Percentiles rank a stretch among this genome's conserved stretches.
These are phyloP conservation scores for Drosophila pseudoananassae DNA, from an alignment of 1,140 invertebrate genomes.

Conservation along the genomic window DNA sequence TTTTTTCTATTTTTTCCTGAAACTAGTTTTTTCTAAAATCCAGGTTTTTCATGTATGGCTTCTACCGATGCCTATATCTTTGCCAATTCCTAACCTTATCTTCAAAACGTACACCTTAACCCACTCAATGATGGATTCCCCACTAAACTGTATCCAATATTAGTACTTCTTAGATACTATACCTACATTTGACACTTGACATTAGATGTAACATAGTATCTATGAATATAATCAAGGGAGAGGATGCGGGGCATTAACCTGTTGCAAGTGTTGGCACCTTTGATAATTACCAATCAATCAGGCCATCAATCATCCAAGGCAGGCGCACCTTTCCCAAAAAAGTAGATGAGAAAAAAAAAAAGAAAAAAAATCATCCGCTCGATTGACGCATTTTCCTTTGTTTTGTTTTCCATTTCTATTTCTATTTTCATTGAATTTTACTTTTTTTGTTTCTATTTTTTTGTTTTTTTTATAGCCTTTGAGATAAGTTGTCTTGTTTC, in stretches of 20 bases:
- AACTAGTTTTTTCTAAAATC: neutral
- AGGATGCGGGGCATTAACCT: slow-evolving; percentile 36
- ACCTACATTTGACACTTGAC: too few species aligned
- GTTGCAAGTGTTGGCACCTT: slow-evolving; percentile 38
- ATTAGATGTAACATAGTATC: neutral
- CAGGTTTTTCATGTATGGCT: too few species aligned
- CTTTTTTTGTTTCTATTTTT: too few species aligned
- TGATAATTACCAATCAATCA: slow-evolving; percentile 51
- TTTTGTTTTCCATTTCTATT: slow-evolving; percentile 65
- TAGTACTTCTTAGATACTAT: too few species aligned
- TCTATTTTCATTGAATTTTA: slow-evolving; percentile 60
- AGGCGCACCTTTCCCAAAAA: slow-evolving; percentile 25
- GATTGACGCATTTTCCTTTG: slow-evolving; percentile 65
- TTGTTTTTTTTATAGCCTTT: slow-evolving; percentile 51
- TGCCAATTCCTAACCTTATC: too few species aligned
- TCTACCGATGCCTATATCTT: too few species aligned
- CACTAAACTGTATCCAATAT: too few species aligned
- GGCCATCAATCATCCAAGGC: slow-evolving; percentile 43
- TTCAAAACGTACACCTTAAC: too few species aligned
- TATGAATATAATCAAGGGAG: neutral
- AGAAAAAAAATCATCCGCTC: slow-evolving; percentile 14
- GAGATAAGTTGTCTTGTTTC: slow-evolving; percentile 54
- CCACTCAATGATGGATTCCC: too few species aligned
- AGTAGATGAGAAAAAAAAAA: slow-evolving; percentile 5
- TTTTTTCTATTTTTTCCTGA: too few species aligned